Base-by-base conservation (phyloP, 2,797 vertebrate genomes). In the Brachyrhaphis roseni region DNA sequence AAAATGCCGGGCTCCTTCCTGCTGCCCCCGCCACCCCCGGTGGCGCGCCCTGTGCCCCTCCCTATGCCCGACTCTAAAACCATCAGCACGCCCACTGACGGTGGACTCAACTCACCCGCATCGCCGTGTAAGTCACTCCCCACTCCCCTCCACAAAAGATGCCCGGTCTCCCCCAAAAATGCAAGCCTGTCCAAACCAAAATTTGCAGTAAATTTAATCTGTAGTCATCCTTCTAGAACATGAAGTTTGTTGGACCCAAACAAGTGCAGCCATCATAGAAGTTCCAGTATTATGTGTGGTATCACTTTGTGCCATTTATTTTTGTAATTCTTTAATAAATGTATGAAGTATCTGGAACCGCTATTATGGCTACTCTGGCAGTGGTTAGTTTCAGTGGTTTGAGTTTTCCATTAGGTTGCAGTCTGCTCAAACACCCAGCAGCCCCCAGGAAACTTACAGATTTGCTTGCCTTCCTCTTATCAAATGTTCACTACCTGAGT, bases 1-100 rank as follows among this genome's bases (percentile, higher is more conserved):
- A 98, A 98, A 97, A 97, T 97, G 96, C 96, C 97, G 95, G 96
- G 97, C 96, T 97, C 97, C 95, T 98, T 98, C 97, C 97, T 98
- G 96, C 96, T 98, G 96, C 97, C 97, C 91, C 97, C 97, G 88
- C 97, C 97, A 90, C 97, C 97, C 95, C 97, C 97, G 81, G 97
- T 98, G 97, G 97, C 98, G 86, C 97, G 97, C 94, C 98, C 97
- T 90, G 96, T 98, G 96, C 98, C 97, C 96, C 97, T 98, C 96
- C 96, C 98, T 95, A 97, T 97, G 95, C 95, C 97, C 96, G 97
- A 98, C 96, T 96, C 97, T 96, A 98, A 96, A 96, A 93, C 93
- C 93, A 94, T 95, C 95, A 95, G 94, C 95, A 95, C 95, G 89
- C 95, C 89, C 87, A 93, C 93, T 89, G 98, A 97, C 95, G 96